These are phyloP conservation scores for Dipus sagitta DNA, from an alignment of 2,797 vertebrate species.

Conservation along the genomic window DNA sequence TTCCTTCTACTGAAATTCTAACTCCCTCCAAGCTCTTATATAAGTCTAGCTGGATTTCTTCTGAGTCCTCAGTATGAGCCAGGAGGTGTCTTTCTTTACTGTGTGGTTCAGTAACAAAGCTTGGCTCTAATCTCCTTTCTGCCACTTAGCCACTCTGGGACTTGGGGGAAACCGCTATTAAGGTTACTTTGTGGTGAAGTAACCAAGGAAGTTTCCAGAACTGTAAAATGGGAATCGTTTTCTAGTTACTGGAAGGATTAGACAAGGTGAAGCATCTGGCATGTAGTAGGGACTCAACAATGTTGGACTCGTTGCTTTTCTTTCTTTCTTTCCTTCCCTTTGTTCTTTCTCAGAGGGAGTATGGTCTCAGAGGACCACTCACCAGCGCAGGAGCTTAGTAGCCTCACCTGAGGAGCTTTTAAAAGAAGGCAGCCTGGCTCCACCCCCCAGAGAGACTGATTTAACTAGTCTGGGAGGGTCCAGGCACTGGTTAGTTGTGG, in stretches of 20 bases:
- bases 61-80: background rate
- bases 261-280: background rate
- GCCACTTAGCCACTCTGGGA: background rate
- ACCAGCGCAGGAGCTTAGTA: background rate
- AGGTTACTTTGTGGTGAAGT: constrained; percentile 33
- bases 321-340: background rate
- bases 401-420: background rate
- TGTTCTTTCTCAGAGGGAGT: background rate
- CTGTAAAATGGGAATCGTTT: constrained; percentile 46
- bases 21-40: background rate
- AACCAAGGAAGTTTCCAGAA: constrained; percentile 49
- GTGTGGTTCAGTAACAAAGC: background rate
- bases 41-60: constrained; percentile 8
- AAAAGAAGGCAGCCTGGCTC: background rate
- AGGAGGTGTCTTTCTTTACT: background rate
- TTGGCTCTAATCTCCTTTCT: background rate
- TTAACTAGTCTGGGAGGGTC: constrained; percentile 10
- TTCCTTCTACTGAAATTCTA: background rate
- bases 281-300: background rate
- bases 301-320: background rate
- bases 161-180: background rate
- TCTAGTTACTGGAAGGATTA: background rate
- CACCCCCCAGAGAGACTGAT: constrained; percentile 48
- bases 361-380: background rate
- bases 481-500: background rate